These are phyloP conservation scores for Myotis daubentonii DNA, from an alignment of 2,797 vertebrate genomes.

Conservation along the genomic window DNA sequence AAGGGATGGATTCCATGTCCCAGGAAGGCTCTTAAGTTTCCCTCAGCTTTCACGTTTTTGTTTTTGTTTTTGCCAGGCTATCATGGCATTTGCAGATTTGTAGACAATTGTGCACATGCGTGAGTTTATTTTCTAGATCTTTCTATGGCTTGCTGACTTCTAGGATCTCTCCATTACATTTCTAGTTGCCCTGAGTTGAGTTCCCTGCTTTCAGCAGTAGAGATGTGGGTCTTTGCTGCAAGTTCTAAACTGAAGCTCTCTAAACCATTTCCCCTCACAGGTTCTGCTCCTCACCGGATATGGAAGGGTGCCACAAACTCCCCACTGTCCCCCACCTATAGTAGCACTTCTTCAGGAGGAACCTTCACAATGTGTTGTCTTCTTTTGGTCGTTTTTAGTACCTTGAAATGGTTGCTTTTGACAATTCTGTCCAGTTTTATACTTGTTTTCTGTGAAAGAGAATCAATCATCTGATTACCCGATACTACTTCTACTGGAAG, in stretches of 20 bases:
- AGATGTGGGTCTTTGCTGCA: not conserved
- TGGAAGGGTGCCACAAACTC: fast-evolving
- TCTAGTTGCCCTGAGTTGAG: not conserved
- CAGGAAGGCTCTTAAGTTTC: too few relatives aligned
- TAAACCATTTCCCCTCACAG: not conserved
- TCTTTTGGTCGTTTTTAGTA: not conserved
- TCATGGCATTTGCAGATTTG: fast-evolving
- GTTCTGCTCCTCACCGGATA: too few relatives aligned
- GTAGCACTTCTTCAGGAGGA: not conserved
- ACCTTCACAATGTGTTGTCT: not conserved
- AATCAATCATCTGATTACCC: not conserved
- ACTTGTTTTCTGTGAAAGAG: not conserved
- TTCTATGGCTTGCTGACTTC: not conserved
- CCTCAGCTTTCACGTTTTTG: not conserved
- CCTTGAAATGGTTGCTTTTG: not conserved
- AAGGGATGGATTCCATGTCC: not conserved
- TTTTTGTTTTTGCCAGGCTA: not conserved
- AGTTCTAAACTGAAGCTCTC: not conserved
- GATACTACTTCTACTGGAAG: not conserved
- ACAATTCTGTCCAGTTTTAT: not conserved
- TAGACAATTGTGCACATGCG: not conserved
- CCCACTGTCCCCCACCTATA: not conserved
- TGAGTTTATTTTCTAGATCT: not conserved
- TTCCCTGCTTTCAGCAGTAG: fast-evolving
- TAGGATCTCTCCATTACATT: not conserved